Percentiles rank a stretch among this genome's conserved stretches.
Evolutionary conservation across 1,140 invertebrate species (phyloP).

Genomic region (Sarcophaga peregrina): DNA sequence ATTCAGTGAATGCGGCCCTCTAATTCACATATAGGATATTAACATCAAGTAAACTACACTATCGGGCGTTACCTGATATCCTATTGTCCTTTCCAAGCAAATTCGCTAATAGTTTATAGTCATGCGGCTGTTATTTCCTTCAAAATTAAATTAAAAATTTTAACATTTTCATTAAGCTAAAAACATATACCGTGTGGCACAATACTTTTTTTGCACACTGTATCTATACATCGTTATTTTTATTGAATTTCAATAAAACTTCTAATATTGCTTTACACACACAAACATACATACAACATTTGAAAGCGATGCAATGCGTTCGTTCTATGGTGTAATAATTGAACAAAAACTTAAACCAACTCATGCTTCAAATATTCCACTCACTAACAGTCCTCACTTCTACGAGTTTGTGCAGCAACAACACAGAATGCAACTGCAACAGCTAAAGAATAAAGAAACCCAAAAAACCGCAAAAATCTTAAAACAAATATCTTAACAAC

Average conservation of each 20-base stretch:
- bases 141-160: too few species aligned
- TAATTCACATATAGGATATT: too few species aligned
- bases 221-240: not conserved
- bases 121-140: too few species aligned
- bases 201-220: not conserved
- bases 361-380: not conserved
- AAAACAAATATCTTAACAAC: constrained; percentile 11
- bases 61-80: too few species aligned
- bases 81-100: too few species aligned
- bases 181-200: too few species aligned
- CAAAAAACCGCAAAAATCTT: not conserved
- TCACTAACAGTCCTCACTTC: not conserved
- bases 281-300: not conserved
- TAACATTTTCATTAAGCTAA: too few species aligned
- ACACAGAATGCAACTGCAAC: not conserved
- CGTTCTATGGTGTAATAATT: not conserved
- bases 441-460: not conserved
- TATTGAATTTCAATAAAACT: constrained; percentile 10
- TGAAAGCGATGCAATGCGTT: not conserved
- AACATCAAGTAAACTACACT: too few species aligned
- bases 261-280: not conserved
- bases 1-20: too few species aligned
- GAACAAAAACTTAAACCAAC: not conserved
- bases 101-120: too few species aligned
- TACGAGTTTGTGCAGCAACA: not conserved